A percentile compares a stretch with the other conserved stretches of the same genome.
Evolutionary conservation across 2,888 invertebrate genomes (phyloP).

Genomic region (Abrostola tripartita): DNA sequence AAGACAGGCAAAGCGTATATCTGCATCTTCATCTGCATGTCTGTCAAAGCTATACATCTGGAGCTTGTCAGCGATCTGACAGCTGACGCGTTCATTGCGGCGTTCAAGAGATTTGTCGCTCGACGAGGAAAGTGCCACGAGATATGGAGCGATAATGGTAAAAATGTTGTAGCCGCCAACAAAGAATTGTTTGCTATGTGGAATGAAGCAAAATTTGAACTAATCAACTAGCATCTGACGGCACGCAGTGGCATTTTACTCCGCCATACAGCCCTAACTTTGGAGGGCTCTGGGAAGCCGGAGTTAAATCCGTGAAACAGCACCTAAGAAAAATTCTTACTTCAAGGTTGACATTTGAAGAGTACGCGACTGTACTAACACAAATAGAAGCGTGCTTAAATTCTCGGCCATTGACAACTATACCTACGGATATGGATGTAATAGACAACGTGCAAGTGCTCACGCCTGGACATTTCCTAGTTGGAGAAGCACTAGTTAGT

Average conservation of each 20-base stretch:
- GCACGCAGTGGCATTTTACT: slow-evolving; percentile 53
- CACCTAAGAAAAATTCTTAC: slow-evolving; percentile 29
- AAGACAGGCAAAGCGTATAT: slow-evolving; percentile 53
- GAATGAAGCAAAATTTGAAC: slow-evolving; percentile 3
- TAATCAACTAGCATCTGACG: slow-evolving; percentile 17
- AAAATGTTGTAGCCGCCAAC: slow-evolving; percentile 48
- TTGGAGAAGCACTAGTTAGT: slow-evolving; percentile 35
- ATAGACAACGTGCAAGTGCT: slow-evolving; percentile 21
- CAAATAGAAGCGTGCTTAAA: slow-evolving; percentile 19
- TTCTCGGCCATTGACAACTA: slow-evolving; percentile 17
- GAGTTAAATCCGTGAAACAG: slow-evolving; percentile 45
- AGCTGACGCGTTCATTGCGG: slow-evolving; percentile 52
- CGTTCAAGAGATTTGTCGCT: slow-evolving; percentile 45
- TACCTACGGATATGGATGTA: slow-evolving; percentile 11
- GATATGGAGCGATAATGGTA: slow-evolving; percentile 49
- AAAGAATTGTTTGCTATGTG: slow-evolving; percentile 19
- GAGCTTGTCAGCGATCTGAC: slow-evolving; percentile 60
- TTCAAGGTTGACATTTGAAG: slow-evolving; percentile 19
- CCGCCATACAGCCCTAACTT: slow-evolving; percentile 46
- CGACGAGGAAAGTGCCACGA: slow-evolving; percentile 45
- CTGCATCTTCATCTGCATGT: slow-evolving; percentile 52
- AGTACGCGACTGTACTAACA: slow-evolving; percentile 14
- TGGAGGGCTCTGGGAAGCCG: slow-evolving; percentile 53
- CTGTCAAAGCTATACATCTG: slow-evolving; percentile 56
- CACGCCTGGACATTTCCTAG: slow-evolving; percentile 49